Evolutionary conservation across 2,797 vertebrate species (phyloP).

Genomic region (Steatocranus sp.): DNA sequence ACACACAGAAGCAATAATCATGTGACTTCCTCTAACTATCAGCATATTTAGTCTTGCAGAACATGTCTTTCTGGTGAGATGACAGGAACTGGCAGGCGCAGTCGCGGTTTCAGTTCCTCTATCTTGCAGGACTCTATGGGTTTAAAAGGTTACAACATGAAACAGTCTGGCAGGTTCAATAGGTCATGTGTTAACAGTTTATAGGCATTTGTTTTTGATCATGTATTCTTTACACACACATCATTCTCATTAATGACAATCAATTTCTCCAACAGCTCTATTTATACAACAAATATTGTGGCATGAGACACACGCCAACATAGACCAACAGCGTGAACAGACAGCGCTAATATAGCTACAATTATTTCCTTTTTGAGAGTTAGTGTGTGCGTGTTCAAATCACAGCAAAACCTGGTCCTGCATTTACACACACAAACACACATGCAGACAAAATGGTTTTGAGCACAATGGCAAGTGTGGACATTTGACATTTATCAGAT

Average conservation of each 20-base stretch:
- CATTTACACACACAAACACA: background rate
- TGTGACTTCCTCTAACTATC: background rate
- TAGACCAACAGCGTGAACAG: background rate
- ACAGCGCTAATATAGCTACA: background rate
- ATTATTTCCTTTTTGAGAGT: background rate
- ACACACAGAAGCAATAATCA: background rate
- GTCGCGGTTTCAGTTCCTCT: fast-evolving
- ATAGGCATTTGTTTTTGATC: background rate
- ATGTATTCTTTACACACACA: background rate
- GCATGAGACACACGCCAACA: background rate
- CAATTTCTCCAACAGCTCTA: background rate
- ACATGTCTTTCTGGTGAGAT: background rate
- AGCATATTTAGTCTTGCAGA: background rate
- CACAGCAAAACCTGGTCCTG: background rate
- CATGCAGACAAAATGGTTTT: background rate
- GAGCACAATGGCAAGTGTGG: background rate
- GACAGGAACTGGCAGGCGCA: background rate
- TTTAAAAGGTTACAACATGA: background rate
- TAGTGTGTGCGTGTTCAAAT: background rate
- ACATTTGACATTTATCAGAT: background rate
- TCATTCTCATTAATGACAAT: background rate
- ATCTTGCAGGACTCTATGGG: background rate
- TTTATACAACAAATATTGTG: background rate
- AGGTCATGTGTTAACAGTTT: background rate
- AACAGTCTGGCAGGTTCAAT: background rate